These are phyloP conservation scores for Lepidurus couesii DNA, from an alignment of 1,140 invertebrate species.

Conservation along the genomic window DNA sequence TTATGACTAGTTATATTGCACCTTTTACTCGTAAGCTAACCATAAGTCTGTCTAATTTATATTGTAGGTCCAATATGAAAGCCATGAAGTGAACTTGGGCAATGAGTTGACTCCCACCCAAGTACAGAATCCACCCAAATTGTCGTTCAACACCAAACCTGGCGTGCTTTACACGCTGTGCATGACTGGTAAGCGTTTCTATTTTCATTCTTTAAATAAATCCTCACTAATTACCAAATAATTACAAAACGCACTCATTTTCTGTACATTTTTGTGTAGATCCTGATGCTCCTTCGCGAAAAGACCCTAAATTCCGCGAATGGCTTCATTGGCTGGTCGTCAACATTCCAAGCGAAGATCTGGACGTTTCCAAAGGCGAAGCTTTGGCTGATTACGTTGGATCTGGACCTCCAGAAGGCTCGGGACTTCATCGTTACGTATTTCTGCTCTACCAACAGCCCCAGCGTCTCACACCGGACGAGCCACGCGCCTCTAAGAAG, in stretches of 20 bases:
- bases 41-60: no score
- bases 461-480: slow-evolving; percentile 61
- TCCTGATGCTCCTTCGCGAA: slow-evolving; percentile 53
- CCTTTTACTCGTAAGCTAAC: no score
- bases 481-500: slow-evolving; percentile 57
- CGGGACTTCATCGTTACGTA: slow-evolving; percentile 78
- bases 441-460: slow-evolving; percentile 80
- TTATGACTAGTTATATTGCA: no score
- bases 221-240: not conserved
- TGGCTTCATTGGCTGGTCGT: slow-evolving; percentile 54
- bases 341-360: slow-evolving; percentile 50
- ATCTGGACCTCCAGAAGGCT: slow-evolving; percentile 51
- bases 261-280: slow-evolving; percentile 41
- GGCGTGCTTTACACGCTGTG: slow-evolving; percentile 62
- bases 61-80: slow-evolving; percentile 29
- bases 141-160: slow-evolving; percentile 42
- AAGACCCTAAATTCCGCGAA: slow-evolving; percentile 49
- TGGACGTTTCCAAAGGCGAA: slow-evolving; percentile 48
- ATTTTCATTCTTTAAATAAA: not conserved
- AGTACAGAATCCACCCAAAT: slow-evolving; percentile 51
- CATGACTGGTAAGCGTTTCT: slow-evolving; percentile 48
- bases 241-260: not conserved
- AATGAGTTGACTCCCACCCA: slow-evolving; percentile 58
- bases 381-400: slow-evolving; percentile 51
- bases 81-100: slow-evolving; percentile 54